These are phyloP conservation scores for Enteromius fasciolatus DNA, from an alignment of 2,797 vertebrate genomes.

Conservation along the genomic window DNA sequence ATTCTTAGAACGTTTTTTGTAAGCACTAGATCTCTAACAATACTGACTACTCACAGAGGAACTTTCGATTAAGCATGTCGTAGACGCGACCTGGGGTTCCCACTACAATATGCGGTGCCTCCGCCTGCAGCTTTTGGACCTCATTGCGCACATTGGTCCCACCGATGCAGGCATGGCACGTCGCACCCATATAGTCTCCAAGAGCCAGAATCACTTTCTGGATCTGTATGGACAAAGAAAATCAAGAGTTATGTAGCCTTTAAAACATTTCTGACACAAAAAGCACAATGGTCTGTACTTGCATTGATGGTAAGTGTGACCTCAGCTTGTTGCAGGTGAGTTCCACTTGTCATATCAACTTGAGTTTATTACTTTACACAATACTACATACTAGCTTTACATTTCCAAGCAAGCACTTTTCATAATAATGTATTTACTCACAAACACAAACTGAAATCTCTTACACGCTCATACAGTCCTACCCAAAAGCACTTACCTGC, in stretches of 20 bases:
- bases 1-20: neutral
- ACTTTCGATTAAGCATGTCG: slow-evolving; percentile 86
- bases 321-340: neutral
- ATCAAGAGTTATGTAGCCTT: neutral
- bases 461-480: neutral
- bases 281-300: neutral
- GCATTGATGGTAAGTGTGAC: neutral
- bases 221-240: slow-evolving; percentile 73
- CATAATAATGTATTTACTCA: neutral
- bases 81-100: slow-evolving; percentile 89
- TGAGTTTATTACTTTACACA: neutral
- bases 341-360: neutral
- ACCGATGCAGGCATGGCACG: slow-evolving; percentile 89
- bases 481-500: slow-evolving; percentile 70
- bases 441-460: neutral
- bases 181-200: slow-evolving; percentile 90
- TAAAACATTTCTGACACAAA: neutral
- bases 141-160: slow-evolving; percentile 88
- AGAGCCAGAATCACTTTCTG: slow-evolving; percentile 91
- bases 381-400: neutral
- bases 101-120: slow-evolving; percentile 87
- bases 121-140: slow-evolving; percentile 84
- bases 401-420: neutral
- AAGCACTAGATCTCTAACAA: neutral
- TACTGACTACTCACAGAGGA: slow-evolving; percentile 78